phyloP scores from a whole-genome alignment of 2,113 vertebrate genomes.

The Microcebus tavaratra region DNA sequence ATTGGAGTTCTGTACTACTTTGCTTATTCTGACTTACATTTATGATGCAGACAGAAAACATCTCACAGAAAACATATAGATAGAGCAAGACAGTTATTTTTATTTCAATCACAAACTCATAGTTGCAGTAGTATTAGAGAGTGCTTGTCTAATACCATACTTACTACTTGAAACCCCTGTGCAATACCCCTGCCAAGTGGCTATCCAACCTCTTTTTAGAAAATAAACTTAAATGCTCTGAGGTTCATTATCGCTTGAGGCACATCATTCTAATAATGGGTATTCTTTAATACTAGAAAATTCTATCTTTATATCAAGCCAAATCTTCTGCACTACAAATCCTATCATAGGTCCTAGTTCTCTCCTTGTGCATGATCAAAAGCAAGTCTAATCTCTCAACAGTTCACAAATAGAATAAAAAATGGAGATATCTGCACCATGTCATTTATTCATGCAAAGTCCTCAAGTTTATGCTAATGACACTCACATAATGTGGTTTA shows the following conservation, averaged over 20 bases:
- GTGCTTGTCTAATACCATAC: neutral
- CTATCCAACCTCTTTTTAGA: neutral
- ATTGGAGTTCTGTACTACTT: neutral
- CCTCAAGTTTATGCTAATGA: neutral
- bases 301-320: neutral
- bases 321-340: neutral
- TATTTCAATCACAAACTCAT: neutral
- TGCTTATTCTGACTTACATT: neutral
- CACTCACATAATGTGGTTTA: neutral
- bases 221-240: neutral
- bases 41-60: neutral
- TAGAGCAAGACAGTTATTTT: neutral
- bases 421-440: neutral
- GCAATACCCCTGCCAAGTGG: neutral
- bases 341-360: neutral
- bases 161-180: neutral
- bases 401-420: neutral
- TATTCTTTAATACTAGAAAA: constrained; percentile 10
- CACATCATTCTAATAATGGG: neutral
- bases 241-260: neutral
- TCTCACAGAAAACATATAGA: neutral
- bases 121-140: neutral
- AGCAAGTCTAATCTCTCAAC: neutral
- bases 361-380: neutral
- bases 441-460: neutral